A percentile compares a stretch with the other conserved stretches of the same genome.
Conservation (phyloP, 2,113 vertebrate genomes). For the Myrmecobius fasciatus region DNA sequence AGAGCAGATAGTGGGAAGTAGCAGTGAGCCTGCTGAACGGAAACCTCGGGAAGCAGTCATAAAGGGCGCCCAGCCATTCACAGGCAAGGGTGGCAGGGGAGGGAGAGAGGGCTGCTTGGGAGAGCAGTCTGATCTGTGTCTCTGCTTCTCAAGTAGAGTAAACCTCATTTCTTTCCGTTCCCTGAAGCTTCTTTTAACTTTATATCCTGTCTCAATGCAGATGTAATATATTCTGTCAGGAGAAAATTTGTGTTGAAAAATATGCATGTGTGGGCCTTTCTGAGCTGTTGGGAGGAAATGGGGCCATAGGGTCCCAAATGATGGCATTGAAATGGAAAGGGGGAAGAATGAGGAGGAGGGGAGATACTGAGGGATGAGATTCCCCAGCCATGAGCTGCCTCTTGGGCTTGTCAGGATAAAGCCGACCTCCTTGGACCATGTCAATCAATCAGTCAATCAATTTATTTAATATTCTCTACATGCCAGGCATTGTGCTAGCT, state of each 20-base stretch:
- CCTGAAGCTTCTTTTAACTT: conserved; percentile 61
- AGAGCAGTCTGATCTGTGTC: conserved; percentile 28
- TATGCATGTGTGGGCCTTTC: conserved; percentile 38
- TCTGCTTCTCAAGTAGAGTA: accelerated
- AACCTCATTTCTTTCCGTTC: conserved; percentile 59
- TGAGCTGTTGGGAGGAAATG: background rate
- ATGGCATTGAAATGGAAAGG: background rate
- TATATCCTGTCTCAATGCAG: conserved; percentile 46
- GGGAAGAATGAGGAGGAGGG: accelerated
- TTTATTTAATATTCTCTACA: background rate
- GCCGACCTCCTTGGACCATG: background rate
- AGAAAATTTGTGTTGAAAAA: conserved; percentile 71
- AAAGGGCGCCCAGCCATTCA: conserved; percentile 23
- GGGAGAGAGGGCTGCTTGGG: background rate
- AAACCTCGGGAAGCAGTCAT: conserved; percentile 49
- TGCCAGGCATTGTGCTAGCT: background rate
- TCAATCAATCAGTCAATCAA: background rate
- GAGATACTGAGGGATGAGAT: background rate
- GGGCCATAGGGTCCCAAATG: background rate
- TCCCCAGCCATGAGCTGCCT: background rate
- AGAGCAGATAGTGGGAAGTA: conserved; percentile 68
- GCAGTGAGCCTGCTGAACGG: conserved; percentile 33
- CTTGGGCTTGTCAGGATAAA: background rate
- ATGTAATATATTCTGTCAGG: conserved; percentile 64
- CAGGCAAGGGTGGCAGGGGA: background rate